These are phyloP conservation scores for Aldrovandia affinis DNA, from an alignment of 2,797 vertebrate species.

Conservation along the genomic window DNA sequence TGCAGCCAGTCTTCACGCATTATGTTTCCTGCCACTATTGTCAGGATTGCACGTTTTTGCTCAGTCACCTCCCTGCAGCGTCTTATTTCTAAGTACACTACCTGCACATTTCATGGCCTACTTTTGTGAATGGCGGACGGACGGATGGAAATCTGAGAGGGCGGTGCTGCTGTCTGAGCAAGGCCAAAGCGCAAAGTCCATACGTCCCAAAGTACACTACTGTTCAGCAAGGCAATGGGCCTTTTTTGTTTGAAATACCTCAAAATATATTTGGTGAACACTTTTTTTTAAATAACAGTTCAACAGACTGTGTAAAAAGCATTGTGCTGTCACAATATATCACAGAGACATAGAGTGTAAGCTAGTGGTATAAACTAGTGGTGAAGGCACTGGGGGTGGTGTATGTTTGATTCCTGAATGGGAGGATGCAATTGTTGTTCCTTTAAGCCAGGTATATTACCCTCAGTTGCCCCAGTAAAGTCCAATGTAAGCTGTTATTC, in stretches of 20 bases:
- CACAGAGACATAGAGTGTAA: background rate
- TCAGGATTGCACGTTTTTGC: background rate
- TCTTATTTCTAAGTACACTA: background rate
- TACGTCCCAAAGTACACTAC: background rate
- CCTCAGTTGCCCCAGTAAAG: background rate
- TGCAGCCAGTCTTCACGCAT: constrained; percentile 46
- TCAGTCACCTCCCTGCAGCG: background rate
- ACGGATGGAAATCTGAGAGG: background rate
- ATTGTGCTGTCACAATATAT: background rate
- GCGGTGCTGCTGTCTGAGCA: background rate
- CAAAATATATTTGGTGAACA: background rate
- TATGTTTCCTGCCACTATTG: background rate
- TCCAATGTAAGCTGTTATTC: background rate
- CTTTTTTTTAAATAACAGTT: background rate
- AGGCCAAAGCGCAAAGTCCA: background rate
- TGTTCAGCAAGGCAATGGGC: background rate
- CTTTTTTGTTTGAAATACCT: background rate
- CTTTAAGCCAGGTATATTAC: background rate
- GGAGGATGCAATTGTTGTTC: background rate
- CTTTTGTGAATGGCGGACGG: background rate
- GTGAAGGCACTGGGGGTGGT: background rate
- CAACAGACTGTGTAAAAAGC: background rate
- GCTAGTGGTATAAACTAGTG: background rate
- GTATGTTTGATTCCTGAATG: background rate
- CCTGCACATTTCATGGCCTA: background rate